Base-by-base conservation (phyloP, 2,797 vertebrate species). In the Neostethus bicornis region DNA sequence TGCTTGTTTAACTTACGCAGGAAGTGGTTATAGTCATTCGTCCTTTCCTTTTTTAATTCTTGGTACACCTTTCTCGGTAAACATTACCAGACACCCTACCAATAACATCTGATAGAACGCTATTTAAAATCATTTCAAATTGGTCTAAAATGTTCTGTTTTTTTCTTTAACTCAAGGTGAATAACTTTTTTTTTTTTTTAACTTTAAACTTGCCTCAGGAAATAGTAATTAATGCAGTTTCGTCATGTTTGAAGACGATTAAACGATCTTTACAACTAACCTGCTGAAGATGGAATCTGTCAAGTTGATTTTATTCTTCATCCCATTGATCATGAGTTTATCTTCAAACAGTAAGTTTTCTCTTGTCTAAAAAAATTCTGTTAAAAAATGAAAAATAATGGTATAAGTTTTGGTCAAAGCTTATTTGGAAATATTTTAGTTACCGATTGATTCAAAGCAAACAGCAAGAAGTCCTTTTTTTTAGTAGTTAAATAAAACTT, bases 191-290 rank as follows among this genome's bases (percentile, higher is more conserved):
- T 70, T 26, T 10, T 14, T 4, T 3, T 31, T 9, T 1, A 24
- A n/a, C n/a, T n/a, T n/a, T n/a, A n/a, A n/a, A n/a, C n/a, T n/a
- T n/a, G n/a, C n/a, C n/a, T n/a, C n/a, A n/a, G n/a, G n/a, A n/a
- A n/a, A n/a, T n/a, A n/a, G n/a, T n/a, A n/a, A n/a, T 46, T 71
- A 57, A 67, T 78, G 81, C 70, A 76, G 70, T 74, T 83, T 83
- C 59, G 31, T 74, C 46, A 81, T 66, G 68, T 68, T 59, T 7
- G 0, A 50, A 16, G 37, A 6, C 1, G 4, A 54, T 54, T 1
- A 25, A 5, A 4, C 4, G 23, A 6, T 11, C 1, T 4, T 0
- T 3, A 16, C n/a, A 14, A 28, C 7, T 1, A 8, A 62, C 37
- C 43, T 20, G 10, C 8, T 58, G 21, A 42, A 19, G 13, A 73